These are phyloP conservation scores for Sinocyclocheilus rhinocerous DNA, from an alignment of 2,113 vertebrate species.

Conservation along the genomic window DNA sequence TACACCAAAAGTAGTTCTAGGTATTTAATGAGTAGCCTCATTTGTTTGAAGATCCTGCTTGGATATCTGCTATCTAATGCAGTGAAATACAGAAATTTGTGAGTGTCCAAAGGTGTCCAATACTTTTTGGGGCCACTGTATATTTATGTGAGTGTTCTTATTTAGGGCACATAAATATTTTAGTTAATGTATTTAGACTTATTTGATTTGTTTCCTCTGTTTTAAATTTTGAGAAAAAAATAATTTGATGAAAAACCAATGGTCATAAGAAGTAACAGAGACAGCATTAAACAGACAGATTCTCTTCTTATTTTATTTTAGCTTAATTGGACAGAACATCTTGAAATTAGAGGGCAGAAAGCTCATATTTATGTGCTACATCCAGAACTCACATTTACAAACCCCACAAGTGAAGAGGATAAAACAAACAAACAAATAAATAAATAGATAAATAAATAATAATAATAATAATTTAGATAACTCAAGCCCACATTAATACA, in stretches of 20 bases:
- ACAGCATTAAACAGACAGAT: slow-evolving; percentile 61
- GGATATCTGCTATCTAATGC: neutral
- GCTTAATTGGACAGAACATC: slow-evolving; percentile 74
- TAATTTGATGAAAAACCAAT: too few relatives aligned
- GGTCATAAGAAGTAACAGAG: neutral
- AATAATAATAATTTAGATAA: slow-evolving; percentile 70
- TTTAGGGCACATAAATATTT: neutral
- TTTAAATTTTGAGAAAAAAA: neutral
- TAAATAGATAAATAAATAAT: too few relatives aligned
- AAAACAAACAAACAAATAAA: too few relatives aligned
- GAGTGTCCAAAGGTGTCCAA: neutral
- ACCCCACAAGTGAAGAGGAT: slow-evolving; percentile 51
- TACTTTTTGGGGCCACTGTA: neutral
- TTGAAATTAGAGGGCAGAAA: slow-evolving; percentile 66
- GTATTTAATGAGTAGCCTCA: neutral
- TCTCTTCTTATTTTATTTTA: slow-evolving; percentile 77
- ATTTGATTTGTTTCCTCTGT: neutral
- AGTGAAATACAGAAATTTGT: neutral
- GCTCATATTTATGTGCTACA: slow-evolving; percentile 23
- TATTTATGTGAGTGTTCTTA: neutral
- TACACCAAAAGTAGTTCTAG: too few relatives aligned
- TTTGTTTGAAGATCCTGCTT: too few relatives aligned
- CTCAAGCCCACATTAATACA: slow-evolving; percentile 78
- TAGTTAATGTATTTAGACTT: neutral
- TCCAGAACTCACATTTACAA: slow-evolving; percentile 44